Percentiles rank a stretch among this genome's conserved stretches.
Evolutionary conservation across 2,113 vertebrate genomes (phyloP).

Genomic region (Sphyrna mokarran): DNA sequence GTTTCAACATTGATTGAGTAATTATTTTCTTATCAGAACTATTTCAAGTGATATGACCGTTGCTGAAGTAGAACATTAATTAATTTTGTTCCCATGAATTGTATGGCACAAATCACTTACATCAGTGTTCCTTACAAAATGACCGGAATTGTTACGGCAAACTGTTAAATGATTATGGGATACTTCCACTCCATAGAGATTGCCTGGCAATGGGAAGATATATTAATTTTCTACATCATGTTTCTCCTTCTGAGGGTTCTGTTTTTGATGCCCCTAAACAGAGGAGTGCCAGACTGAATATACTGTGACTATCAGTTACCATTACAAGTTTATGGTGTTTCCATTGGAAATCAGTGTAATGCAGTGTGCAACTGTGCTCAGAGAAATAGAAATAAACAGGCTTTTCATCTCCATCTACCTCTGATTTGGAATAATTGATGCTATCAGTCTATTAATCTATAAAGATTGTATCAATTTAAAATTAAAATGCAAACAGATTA

Average conservation of each 20-base stretch:
- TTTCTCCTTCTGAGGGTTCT: neutral
- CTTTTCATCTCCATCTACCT: neutral
- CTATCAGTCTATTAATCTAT: neutral
- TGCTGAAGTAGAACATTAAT: neutral
- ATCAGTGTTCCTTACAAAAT: neutral
- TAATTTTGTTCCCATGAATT: neutral
- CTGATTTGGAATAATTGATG: neutral
- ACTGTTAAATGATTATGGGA: neutral
- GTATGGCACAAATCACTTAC: neutral
- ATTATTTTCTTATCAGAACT: neutral
- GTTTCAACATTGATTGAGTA: neutral
- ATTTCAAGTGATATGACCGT: neutral
- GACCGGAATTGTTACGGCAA: neutral
- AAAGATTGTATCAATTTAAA: neutral
- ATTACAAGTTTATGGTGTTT: neutral
- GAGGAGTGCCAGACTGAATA: neutral
- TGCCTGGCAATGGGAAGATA: neutral
- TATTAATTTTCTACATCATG: neutral
- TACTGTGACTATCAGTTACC: neutral
- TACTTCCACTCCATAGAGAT: neutral
- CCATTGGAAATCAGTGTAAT: neutral
- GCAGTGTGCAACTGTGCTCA: neutral
- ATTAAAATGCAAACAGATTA: neutral
- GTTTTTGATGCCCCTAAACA: neutral
- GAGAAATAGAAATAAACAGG: neutral